phyloP scores from a whole-genome alignment of 2,797 vertebrate species.

The Aselliscus stoliczkanus region DNA sequence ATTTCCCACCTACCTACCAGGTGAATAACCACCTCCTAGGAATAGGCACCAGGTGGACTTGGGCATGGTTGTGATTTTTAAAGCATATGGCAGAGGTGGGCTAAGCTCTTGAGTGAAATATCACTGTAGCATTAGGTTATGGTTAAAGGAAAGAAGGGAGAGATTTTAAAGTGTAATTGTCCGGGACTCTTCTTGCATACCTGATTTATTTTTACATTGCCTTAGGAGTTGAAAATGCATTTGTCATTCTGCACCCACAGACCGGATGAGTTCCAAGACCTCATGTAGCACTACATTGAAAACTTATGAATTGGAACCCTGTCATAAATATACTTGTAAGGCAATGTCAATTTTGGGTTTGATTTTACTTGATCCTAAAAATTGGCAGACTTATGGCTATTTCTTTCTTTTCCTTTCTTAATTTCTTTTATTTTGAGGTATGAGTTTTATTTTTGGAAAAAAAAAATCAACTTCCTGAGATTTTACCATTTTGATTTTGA shows the following conservation, averaged over 20 bases:
- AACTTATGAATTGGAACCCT: neutral
- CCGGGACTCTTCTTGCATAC: neutral
- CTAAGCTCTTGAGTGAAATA: neutral
- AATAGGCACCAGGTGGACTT: neutral
- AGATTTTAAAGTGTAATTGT: neutral
- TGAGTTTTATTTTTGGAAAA: neutral
- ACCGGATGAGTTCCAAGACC: conserved; percentile 32
- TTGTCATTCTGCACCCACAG: conserved; percentile 37
- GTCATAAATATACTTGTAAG: neutral
- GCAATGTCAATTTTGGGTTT: neutral
- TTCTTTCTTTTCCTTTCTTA: neutral
- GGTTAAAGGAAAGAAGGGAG: neutral
- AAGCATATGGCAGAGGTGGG: neutral
- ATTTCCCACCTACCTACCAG: neutral
- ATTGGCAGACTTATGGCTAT: neutral
- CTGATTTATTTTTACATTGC: neutral
- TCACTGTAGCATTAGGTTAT: neutral
- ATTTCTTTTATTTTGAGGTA: neutral
- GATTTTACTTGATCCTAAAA: neutral
- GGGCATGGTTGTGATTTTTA: neutral
- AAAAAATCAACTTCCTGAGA: neutral
- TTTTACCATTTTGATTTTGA: conserved; percentile 63
- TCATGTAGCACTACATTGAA: conserved; percentile 1
- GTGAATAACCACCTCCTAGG: fast-evolving
- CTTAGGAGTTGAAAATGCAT: neutral